Evolutionary conservation across 2,797 vertebrate genomes (phyloP).

Genomic region (Channa striata): DNA sequence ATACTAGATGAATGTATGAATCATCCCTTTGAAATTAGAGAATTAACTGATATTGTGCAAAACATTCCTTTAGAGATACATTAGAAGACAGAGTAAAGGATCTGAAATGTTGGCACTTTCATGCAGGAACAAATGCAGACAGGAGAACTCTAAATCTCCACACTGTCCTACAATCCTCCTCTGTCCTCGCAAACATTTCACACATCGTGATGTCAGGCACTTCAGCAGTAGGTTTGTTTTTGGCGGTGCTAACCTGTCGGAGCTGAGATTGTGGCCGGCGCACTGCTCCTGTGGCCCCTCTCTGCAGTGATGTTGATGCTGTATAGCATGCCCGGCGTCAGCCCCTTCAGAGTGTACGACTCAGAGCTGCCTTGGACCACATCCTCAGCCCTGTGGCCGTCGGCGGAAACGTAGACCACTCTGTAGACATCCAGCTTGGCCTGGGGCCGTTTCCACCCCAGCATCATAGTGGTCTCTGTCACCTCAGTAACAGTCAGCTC

Average conservation of each 20-base stretch:
- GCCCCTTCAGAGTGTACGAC: constrained; percentile 82
- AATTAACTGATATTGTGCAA: no score
- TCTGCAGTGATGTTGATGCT: constrained; percentile 88
- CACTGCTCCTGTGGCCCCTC: constrained; percentile 91
- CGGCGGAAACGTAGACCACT: constrained; percentile 81
- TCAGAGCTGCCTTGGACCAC: constrained; percentile 83
- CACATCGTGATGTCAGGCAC: constrained; percentile 13
- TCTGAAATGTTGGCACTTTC: constrained; percentile 6
- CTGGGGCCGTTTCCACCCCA: constrained; percentile 89
- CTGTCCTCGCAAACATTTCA: neutral
- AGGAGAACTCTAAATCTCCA: neutral
- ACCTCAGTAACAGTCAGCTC: constrained; percentile 86
- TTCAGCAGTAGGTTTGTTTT: neutral
- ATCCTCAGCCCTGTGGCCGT: constrained; percentile 82
- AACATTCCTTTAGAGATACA: neutral
- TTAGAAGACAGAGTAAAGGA: neutral
- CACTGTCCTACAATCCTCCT: neutral
- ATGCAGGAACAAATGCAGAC: constrained; percentile 3
- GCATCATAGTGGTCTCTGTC: constrained; percentile 86
- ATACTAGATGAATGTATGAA: neutral
- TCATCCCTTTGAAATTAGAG: no score
- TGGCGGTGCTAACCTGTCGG: constrained; percentile 88
- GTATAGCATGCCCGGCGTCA: constrained; percentile 90
- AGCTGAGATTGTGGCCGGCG: constrained; percentile 81
- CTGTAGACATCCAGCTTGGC: constrained; percentile 92